Conservation (phyloP, 1,140 invertebrate genomes). For the Anadara kagoshimensis region DNA sequence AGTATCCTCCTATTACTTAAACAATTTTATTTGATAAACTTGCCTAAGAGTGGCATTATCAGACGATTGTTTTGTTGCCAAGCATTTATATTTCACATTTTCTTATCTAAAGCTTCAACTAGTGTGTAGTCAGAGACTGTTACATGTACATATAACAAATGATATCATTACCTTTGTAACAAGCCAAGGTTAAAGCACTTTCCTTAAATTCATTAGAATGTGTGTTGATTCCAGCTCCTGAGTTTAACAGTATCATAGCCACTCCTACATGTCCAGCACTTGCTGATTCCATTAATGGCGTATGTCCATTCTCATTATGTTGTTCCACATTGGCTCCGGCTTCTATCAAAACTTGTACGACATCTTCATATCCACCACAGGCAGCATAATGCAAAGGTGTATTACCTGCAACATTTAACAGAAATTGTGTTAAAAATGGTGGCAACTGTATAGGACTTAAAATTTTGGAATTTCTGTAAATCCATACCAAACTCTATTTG, state of each 20-base stretch:
- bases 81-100: too few relatives aligned
- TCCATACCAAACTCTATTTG: too few relatives aligned
- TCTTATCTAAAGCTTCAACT: too few relatives aligned
- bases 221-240: conserved; percentile 97
- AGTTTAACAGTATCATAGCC: conserved; percentile 91
- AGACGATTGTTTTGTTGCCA: too few relatives aligned
- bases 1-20: too few relatives aligned
- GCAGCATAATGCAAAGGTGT: conserved; percentile 99
- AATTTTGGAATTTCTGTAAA: too few relatives aligned
- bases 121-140: too few relatives aligned
- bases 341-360: conserved; percentile 90
- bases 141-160: too few relatives aligned
- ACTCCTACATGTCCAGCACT: conserved; percentile 97
- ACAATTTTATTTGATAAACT: too few relatives aligned
- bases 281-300: conserved; percentile 98
- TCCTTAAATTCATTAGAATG: conserved; percentile 99
- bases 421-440: too few relatives aligned
- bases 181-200: conserved; percentile 90
- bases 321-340: conserved; percentile 97
- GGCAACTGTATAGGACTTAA: too few relatives aligned
- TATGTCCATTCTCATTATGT: conserved; percentile 99
- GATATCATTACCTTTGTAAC: conserved; percentile 86
- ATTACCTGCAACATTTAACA: conserved; percentile 80
- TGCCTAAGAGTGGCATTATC: too few relatives aligned
- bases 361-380: conserved; percentile 94